Conservation (phyloP, 2,888 invertebrate genomes). For the Himalopsyche anomala region DNA sequence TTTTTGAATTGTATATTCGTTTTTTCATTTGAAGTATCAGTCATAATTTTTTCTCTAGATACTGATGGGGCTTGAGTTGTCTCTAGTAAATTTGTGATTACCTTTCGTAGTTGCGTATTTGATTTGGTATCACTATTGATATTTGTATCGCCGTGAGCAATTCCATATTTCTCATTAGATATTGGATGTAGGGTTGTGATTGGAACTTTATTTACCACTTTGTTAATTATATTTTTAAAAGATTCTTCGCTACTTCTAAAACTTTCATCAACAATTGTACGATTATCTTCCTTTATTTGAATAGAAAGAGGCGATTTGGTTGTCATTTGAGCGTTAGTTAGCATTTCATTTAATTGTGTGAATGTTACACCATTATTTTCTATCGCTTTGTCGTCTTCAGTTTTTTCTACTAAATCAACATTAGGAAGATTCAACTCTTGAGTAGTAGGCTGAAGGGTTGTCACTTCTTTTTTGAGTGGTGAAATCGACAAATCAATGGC, state of each 20-base stretch:
- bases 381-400: not conserved
- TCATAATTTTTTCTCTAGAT: constrained; percentile 1
- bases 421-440: not conserved
- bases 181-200: not conserved
- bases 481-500: not conserved
- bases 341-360: not conserved
- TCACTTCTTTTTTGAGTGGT: not conserved
- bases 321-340: not conserved
- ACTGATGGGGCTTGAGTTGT: not conserved
- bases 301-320: not conserved
- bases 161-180: not conserved
- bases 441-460: not conserved
- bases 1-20: not conserved
- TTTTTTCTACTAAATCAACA: constrained; percentile 37
- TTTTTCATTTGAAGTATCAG: not conserved
- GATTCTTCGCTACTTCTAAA: not conserved
- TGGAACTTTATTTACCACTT: not conserved
- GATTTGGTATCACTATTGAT: not conserved
- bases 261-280: not conserved
- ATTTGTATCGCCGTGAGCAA: not conserved
- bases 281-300: not conserved
- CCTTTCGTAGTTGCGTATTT: not conserved
- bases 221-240: constrained; percentile 24
- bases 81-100: not conserved
- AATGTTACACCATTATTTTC: constrained; percentile 21